These are phyloP conservation scores for Lanius collurio DNA, from an alignment of 2,113 vertebrate species.

Conservation along the genomic window DNA sequence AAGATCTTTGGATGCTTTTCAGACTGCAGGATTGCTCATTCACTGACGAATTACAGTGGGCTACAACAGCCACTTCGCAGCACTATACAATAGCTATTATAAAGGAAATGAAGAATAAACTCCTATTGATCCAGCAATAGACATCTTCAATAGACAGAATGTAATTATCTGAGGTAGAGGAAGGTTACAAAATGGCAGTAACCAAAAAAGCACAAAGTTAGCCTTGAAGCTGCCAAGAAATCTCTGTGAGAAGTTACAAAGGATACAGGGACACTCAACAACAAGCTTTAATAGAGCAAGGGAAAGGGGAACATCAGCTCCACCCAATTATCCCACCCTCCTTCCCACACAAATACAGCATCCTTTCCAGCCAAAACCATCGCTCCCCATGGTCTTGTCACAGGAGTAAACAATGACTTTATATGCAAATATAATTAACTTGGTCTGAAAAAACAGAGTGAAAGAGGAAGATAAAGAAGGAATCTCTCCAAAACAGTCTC, in stretches of 20 bases:
- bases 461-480: conserved; percentile 32
- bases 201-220: background rate
- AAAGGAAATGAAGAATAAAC: conserved; percentile 57
- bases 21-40: conserved; percentile 3
- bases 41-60: background rate
- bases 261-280: background rate
- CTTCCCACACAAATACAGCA: background rate
- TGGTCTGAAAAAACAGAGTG: background rate
- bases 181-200: background rate
- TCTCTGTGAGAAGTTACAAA: background rate
- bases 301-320: background rate
- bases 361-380: background rate
- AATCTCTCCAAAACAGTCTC: background rate
- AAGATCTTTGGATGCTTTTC: conserved; percentile 8
- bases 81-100: background rate
- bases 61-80: background rate
- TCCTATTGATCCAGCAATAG: conserved; percentile 30
- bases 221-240: background rate
- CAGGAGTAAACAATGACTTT: background rate
- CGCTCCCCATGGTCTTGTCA: background rate
- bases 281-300: background rate
- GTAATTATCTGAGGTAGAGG: background rate
- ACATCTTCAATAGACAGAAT: background rate
- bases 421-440: conserved; percentile 31
- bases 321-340: background rate